Evolutionary conservation across 2,113 vertebrate genomes (phyloP).

Genomic region (Rattus rattus): DNA sequence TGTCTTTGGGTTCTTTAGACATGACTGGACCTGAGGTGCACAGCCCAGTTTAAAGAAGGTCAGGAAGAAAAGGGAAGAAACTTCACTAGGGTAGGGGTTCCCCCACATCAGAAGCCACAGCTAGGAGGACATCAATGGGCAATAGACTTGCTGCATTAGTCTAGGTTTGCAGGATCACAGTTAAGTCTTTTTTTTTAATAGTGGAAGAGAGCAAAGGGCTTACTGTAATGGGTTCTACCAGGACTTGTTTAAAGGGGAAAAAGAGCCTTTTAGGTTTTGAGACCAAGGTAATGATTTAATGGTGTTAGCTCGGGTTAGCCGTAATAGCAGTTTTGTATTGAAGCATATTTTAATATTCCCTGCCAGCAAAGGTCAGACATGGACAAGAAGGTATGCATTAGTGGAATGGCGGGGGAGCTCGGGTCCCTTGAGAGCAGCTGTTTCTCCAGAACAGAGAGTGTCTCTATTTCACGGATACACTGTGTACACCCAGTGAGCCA

Average conservation of each 20-base stretch:
- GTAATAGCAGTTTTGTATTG: slow-evolving; percentile 33
- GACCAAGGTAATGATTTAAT: slow-evolving; percentile 7
- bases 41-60: neutral
- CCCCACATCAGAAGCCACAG: neutral
- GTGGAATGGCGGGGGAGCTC: neutral
- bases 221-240: neutral
- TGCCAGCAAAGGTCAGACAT: slow-evolving; percentile 6
- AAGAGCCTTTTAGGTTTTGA: slow-evolving; percentile 27
- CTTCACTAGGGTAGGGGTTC: neutral
- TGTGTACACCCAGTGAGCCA: neutral
- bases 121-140: neutral
- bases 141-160: neutral
- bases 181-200: neutral
- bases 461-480: slow-evolving; percentile 4
- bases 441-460: neutral
- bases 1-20: neutral
- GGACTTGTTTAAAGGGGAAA: slow-evolving; percentile 33
- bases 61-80: neutral
- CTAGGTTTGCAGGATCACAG: neutral
- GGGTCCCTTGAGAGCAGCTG: neutral
- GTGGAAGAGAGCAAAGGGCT: neutral
- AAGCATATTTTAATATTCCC: slow-evolving; percentile 40
- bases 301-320: slow-evolving; percentile 1
- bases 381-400: slow-evolving; percentile 25
- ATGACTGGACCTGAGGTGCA: neutral